Percentiles rank a stretch among this genome's conserved stretches.
Conservation (phyloP, 2,797 vertebrate genomes). For the Melanotaenia maccullochi region DNA sequence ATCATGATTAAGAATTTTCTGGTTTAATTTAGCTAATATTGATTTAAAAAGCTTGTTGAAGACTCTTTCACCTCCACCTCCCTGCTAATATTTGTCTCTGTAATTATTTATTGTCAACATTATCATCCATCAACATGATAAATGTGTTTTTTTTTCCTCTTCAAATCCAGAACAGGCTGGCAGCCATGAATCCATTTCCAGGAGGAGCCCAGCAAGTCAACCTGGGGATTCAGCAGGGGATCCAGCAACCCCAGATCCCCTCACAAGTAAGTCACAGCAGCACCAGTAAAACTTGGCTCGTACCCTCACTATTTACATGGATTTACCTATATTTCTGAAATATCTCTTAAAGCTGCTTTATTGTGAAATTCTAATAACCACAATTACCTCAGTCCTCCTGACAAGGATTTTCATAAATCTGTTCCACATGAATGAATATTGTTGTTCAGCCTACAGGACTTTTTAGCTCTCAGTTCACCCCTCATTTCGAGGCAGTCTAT, state of each 20-base stretch:
- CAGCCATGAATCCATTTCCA: constrained; percentile 88
- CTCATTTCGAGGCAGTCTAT: no score
- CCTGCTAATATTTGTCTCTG: not conserved
- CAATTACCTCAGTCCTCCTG: no score
- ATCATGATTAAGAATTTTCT: not conserved
- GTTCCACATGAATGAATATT: no score
- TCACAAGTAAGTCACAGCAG: constrained; percentile 84
- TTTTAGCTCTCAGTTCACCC: no score
- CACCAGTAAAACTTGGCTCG: not conserved
- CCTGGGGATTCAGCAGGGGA: constrained; percentile 87
- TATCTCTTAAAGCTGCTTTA: not conserved
- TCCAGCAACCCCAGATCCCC: constrained; percentile 87
- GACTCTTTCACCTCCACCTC: not conserved
- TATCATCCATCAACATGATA: not conserved
- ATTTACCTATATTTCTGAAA: no score
- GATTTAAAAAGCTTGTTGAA: constrained; percentile 16
- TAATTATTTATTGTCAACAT: not conserved
- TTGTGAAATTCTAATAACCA: not conserved
- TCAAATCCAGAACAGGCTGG: constrained; percentile 91
- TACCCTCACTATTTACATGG: not conserved
- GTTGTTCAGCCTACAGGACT: no score
- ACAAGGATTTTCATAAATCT: no score
- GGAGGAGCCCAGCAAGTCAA: constrained; percentile 83
- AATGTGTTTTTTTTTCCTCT: not conserved
- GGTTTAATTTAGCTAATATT: constrained; percentile 5